Conservation (phyloP, 1,140 invertebrate species). For the Eumaeus atala region DNA sequence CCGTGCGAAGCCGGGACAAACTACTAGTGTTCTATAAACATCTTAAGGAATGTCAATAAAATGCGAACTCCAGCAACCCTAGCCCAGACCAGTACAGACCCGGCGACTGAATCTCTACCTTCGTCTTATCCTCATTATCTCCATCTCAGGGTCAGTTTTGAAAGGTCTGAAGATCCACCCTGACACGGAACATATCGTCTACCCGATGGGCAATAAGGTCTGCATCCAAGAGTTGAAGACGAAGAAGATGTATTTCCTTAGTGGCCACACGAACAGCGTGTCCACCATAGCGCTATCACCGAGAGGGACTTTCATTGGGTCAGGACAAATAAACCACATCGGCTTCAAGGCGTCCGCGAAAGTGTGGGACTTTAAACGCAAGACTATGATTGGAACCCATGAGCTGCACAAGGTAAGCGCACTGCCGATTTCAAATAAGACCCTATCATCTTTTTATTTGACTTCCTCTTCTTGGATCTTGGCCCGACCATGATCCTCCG, state of each 20-base stretch:
- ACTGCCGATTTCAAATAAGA: too few relatives aligned
- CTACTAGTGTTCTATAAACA: too few relatives aligned
- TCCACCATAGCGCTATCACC: slow-evolving; percentile 87
- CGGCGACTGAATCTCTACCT: too few relatives aligned
- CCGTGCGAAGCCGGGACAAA: too few relatives aligned
- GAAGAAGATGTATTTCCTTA: slow-evolving; percentile 84
- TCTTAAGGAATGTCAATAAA: too few relatives aligned
- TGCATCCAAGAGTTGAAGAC: slow-evolving; percentile 84
- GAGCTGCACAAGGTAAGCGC: slow-evolving; percentile 85
- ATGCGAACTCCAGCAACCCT: too few relatives aligned
- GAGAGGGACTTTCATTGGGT: slow-evolving; percentile 86
- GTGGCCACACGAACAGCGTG: slow-evolving; percentile 89
- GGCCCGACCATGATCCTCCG: too few relatives aligned
- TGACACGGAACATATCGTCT: slow-evolving; percentile 83
- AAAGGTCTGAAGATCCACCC: slow-evolving; percentile 86
- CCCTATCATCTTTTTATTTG: too few relatives aligned
- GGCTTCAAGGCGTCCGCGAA: slow-evolving; percentile 92
- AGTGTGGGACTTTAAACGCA: slow-evolving; percentile 87
- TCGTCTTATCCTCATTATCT: background rate
- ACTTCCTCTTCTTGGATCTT: too few relatives aligned
- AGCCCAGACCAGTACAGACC: too few relatives aligned
- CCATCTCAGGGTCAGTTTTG: slow-evolving; percentile 77
- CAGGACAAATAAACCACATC: slow-evolving; percentile 92
- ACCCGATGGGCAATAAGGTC: slow-evolving; percentile 89
- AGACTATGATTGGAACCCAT: slow-evolving; percentile 78